Conservation (phyloP, 2,888 invertebrate genomes). For the Ischnus inquisitorius region DNA sequence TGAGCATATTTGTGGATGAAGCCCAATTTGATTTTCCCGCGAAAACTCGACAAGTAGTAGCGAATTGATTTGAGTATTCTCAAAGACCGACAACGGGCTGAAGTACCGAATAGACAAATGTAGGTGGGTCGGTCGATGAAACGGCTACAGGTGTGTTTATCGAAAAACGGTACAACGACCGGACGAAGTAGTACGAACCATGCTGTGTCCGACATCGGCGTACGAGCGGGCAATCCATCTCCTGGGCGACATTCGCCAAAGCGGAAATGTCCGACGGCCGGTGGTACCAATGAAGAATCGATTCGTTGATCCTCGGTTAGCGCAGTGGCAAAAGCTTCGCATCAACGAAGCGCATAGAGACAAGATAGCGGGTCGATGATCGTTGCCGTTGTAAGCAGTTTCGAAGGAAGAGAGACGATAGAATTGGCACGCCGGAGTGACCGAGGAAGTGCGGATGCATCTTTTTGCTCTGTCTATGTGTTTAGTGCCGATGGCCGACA, state of each 20-base stretch:
- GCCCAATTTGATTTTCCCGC: neutral
- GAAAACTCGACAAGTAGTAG: neutral
- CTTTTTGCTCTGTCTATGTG: constrained; percentile 1
- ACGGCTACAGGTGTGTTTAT: neutral
- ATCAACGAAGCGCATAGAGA: constrained; percentile 31
- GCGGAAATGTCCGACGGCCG: constrained; percentile 31
- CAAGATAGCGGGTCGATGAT: constrained; percentile 54
- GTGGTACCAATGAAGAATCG: constrained; percentile 41
- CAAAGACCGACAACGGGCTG: neutral
- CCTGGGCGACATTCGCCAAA: constrained; percentile 20
- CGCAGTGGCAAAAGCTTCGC: constrained; percentile 10
- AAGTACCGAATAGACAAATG: neutral
- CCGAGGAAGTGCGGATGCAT: constrained; percentile 36
- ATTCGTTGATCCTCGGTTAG: neutral
- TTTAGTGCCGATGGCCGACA: constrained; percentile 34
- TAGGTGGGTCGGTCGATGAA: neutral
- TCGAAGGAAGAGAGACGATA: constrained; percentile 48
- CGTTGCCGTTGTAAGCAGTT: constrained; percentile 57
- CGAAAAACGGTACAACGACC: constrained; percentile 33
- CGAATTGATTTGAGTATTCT: neutral
- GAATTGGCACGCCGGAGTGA: constrained; percentile 58
- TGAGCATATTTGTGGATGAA: neutral
- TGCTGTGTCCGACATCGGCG: constrained; percentile 7
- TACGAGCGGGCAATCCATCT: constrained; percentile 16
- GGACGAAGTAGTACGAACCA: constrained; percentile 21